Conservation (phyloP, 2,113 vertebrate genomes). For the Actinemys pallida region DNA sequence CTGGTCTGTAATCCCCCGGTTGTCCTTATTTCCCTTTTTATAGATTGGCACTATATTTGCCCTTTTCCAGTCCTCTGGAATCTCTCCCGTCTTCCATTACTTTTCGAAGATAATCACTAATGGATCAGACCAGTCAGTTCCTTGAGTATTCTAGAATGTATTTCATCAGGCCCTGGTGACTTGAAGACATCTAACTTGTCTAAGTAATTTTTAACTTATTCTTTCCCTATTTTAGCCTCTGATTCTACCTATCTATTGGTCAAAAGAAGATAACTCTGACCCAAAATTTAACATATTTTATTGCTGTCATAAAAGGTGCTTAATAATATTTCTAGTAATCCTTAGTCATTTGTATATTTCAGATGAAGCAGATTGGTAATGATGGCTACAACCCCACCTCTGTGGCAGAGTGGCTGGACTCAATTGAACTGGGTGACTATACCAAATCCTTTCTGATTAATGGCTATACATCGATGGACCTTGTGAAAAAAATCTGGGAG, state of each 20-base stretch:
- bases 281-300: background rate
- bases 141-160: too few relatives aligned
- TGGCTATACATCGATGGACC: constrained; percentile 98
- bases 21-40: too few relatives aligned
- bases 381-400: constrained; percentile 96
- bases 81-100: too few relatives aligned
- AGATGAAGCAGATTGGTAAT: constrained; percentile 94
- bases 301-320: background rate
- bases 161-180: too few relatives aligned
- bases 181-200: too few relatives aligned
- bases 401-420: constrained; percentile 98
- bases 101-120: too few relatives aligned
- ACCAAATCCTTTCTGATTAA: constrained; percentile 98
- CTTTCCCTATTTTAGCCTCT: too few relatives aligned
- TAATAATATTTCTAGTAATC: constrained; percentile 4
- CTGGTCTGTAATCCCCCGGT: too few relatives aligned
- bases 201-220: too few relatives aligned
- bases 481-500: constrained; percentile 99
- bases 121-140: too few relatives aligned
- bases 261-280: background rate
- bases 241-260: background rate
- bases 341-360: constrained; percentile 60
- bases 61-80: too few relatives aligned
- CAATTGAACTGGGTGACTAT: constrained; percentile 96
- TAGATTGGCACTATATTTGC: too few relatives aligned